Evolutionary conservation across 2,797 vertebrate genomes (phyloP), one percentile per base, ranked within the genome.

Genomic region (Pristis pectinata): DNA sequence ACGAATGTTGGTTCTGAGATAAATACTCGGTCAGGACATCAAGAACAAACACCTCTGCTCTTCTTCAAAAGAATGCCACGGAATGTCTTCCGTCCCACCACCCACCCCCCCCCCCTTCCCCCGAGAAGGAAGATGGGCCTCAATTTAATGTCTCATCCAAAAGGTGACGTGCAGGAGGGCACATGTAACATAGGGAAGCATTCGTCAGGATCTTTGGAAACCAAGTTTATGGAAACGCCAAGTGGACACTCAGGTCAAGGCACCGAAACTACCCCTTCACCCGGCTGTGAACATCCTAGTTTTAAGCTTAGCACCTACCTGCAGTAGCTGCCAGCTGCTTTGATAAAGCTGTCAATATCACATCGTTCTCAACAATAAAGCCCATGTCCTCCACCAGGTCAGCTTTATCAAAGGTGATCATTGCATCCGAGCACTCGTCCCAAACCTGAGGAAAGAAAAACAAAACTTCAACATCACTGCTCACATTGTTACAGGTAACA

Each of bases 351-450:
- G 98, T 96, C 97, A 99, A 98, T 89, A 99, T 96, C 95, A 99
- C 96, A 95, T 99, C 98, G 15, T 99, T 99, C 97, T 99, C 99
- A 96, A 99, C 98, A 41, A 99, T 97, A 96, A 98, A 99, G 13
- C 98, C 99, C 98, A 99, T 99, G 96, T 98, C 98, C 19, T 97
- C 97, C 95, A 98, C 97, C 95, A 99, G 97, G 96, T 98, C 97
- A 95, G 99, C 98, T 97, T 98, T 99, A 97, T 99, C 99, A 95
- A 99, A 99, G 89, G 98, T 97, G 96, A 99, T 99, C 97, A 99
- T 97, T 95, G 98, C 98, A 96, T 99, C 99, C 53, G 99, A 99
- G 97, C 99, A 99, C 96, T 98, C 98, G 95, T 99, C 99, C 99
- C 99, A 99, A 95, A 99, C 99, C 99, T 99, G 97, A 96, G n/a